phyloP scores from a whole-genome alignment of 1,140 invertebrate species.

The Brachionus asplanchnoidis region DNA sequence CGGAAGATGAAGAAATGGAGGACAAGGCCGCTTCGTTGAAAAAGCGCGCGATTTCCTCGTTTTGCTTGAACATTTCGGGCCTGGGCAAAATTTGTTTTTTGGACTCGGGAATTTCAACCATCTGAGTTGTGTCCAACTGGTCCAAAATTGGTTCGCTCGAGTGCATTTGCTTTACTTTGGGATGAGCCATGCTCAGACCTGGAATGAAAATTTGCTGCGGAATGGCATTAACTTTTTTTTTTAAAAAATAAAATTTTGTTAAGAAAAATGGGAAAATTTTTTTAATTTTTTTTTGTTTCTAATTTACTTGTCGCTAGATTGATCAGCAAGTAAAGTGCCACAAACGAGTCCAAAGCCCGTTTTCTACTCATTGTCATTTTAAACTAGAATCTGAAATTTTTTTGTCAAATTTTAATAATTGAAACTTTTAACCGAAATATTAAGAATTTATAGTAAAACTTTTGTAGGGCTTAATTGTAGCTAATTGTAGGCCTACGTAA shows the following conservation, averaged over 20 bases:
- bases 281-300: neutral
- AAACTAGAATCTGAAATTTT: neutral
- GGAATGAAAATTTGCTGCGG: slow-evolving; percentile 40
- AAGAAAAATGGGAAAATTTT: neutral
- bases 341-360: neutral
- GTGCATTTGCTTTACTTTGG: neutral
- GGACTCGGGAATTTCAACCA: neutral
- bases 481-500: slow-evolving; percentile 1
- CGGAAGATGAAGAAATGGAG: neutral
- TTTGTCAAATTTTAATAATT: slow-evolving; percentile 7
- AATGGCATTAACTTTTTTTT: neutral
- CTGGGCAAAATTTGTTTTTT: slow-evolving; percentile 32
- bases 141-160: neutral
- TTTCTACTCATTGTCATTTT: neutral
- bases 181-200: slow-evolving; percentile 4
- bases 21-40: slow-evolving; percentile 25
- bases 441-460: neutral
- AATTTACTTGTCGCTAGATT: slow-evolving; percentile 19
- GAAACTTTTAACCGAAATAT: slow-evolving; percentile 18
- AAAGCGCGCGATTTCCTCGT: slow-evolving; percentile 1
- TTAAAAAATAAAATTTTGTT: neutral
- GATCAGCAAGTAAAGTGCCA: neutral
- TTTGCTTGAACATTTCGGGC: neutral
- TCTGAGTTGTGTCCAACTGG: neutral
- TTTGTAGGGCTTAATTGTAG: neutral